Evolutionary conservation across 2,797 vertebrate species (phyloP).

Genomic region (Pelochelys cantorii): DNA sequence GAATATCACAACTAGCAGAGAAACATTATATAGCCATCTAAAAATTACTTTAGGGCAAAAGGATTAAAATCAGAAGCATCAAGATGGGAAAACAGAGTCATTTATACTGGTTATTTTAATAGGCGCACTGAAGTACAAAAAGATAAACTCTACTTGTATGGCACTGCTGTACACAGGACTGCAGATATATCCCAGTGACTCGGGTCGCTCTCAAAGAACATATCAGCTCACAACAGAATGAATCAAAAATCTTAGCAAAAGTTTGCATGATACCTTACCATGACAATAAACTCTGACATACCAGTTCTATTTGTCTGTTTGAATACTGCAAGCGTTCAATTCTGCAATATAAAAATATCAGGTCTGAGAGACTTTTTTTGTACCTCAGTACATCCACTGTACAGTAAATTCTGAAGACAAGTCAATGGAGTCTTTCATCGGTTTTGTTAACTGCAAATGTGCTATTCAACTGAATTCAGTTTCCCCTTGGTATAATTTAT

Average conservation of each 20-base stretch:
- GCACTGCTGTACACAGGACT: background rate
- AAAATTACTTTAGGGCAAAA: background rate
- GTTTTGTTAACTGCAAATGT: background rate
- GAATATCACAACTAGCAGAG: background rate
- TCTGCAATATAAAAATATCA: background rate
- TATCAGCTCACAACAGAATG: background rate
- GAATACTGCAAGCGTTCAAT: background rate
- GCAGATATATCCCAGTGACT: background rate
- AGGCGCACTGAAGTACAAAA: background rate
- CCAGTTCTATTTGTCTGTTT: background rate
- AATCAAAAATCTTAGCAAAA: background rate
- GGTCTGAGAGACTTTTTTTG: background rate
- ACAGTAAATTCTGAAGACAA: background rate
- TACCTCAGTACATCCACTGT: background rate
- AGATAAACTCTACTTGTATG: background rate
- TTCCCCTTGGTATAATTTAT: background rate
- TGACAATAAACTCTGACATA: background rate
- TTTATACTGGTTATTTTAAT: background rate
- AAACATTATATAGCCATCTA: background rate
- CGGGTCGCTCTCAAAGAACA: background rate
- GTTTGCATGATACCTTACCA: background rate
- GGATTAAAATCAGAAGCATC: background rate
- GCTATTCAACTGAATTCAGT: background rate
- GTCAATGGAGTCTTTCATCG: background rate
- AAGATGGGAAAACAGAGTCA: background rate